Evolutionary conservation across 2,888 invertebrate genomes (phyloP), one percentile per base, ranked within the genome.

Genomic region (Sinelater perroti): DNA sequence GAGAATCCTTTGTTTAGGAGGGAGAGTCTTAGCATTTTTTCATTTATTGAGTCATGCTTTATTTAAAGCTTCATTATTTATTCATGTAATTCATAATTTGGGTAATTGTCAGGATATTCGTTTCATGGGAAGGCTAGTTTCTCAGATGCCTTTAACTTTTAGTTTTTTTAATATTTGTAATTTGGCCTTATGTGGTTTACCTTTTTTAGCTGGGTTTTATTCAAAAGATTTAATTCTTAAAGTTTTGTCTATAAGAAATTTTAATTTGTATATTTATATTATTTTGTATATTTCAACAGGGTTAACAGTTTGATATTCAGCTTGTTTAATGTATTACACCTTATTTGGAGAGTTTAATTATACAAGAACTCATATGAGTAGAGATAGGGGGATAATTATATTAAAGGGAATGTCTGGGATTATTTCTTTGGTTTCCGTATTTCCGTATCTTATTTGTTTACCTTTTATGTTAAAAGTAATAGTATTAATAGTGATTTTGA

Each of bases 41-140:
- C 89, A 89, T 83, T 77, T 89, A 72, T 78, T 89, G 73, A 85
- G 81, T 63, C 88, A 89, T 83, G 89, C 88, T 60, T 81, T 90
- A 78, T 89, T 90, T 86, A 90, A 90, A 63, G 87, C 88, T 80
- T 65, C 65, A 46, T 68, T 87, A 85, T 83, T 87, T 87, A 82
- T 88, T 71, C 87, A 87, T 46, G 79, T 88, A 78, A 89, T 90
- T 83, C 86, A 87, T 81, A 80, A 80, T 73, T 80, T 83, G 73
- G 75, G 72, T 66, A 82, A 85, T 80, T 80, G 71, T 70, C 89
- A 89, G 75, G 88, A 89, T 85, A 85, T 87, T 82, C 88, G 88
- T 2, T 79, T 68, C 76, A 83, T 86, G 67, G 84, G 85, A 0
- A 75, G 80, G 0, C 68, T 85, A 70, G 75, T 78, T 56, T 65